These are phyloP conservation scores for Syngnathus rostellatus DNA, from an alignment of 2,797 vertebrate species.

Conservation along the genomic window DNA sequence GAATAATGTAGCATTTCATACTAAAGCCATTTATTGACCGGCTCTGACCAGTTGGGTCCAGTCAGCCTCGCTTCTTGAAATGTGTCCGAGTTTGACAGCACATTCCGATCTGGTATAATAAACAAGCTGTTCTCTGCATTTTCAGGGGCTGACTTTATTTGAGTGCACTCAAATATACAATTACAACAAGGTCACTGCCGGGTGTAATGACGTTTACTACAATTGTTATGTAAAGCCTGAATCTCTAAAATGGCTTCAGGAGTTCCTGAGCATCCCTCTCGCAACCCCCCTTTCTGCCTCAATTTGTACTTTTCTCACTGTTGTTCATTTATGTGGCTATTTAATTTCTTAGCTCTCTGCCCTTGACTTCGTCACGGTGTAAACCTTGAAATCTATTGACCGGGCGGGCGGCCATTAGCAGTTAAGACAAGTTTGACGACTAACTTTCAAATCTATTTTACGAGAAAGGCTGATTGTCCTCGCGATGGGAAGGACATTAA, in stretches of 20 bases:
- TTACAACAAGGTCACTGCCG: neutral
- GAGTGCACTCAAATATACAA: neutral
- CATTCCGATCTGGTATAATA: neutral
- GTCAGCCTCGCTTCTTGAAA: neutral
- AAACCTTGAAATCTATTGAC: conserved; percentile 5
- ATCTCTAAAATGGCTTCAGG: conserved; percentile 17
- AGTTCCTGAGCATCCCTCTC: conserved; percentile 26
- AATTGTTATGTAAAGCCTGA: neutral
- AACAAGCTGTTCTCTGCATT: neutral
- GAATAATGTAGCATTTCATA: neutral
- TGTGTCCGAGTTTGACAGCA: neutral
- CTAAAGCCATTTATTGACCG: neutral
- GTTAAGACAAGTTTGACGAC: conserved; percentile 9
- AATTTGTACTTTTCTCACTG: conserved; percentile 31
- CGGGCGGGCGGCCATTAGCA: conserved; percentile 8
- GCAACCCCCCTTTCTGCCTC: conserved; percentile 29
- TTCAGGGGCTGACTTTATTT: neutral
- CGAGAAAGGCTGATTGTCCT: conserved; percentile 16
- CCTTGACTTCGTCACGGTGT: conserved; percentile 31
- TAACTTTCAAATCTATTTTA: conserved; percentile 14
- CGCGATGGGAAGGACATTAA: conserved; percentile 28
- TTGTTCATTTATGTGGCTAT: conserved; percentile 34
- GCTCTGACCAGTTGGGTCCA: neutral
- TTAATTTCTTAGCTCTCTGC: conserved; percentile 34
- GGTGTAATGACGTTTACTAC: neutral